phyloP scores from a whole-genome alignment of 2,888 invertebrate genomes.

The Myopa tessellatipennis region DNA sequence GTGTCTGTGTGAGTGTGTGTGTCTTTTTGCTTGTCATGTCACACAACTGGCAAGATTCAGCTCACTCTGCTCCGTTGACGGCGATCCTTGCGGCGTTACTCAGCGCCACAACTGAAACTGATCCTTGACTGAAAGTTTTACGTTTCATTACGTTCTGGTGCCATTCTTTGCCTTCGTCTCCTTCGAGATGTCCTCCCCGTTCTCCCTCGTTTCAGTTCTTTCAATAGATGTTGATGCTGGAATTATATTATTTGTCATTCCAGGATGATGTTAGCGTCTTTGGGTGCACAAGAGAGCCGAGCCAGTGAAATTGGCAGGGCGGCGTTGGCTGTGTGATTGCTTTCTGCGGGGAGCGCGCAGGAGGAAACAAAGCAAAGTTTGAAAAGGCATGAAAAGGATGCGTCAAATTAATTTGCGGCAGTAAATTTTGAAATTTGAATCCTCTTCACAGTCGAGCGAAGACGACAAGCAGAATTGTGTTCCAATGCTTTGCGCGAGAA shows the following conservation, averaged over 20 bases:
- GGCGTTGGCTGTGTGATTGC: not conserved
- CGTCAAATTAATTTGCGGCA: conserved; percentile 5
- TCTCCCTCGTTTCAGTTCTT: not conserved
- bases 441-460: too few species aligned
- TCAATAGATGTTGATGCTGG: conserved; percentile 20
- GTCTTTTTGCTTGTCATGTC: conserved; percentile 12
- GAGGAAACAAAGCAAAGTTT: not conserved
- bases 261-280: conserved; percentile 9
- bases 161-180: not conserved
- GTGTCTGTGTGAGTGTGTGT: not conserved
- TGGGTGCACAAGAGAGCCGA: conserved; percentile 15
- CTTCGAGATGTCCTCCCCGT: not conserved
- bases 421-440: not conserved
- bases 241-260: conserved; percentile 29
- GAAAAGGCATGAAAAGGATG: not conserved
- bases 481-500: too few species aligned
- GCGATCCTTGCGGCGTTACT: conserved; percentile 5
- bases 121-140: conserved; percentile 9
- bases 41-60: not conserved
- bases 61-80: not conserved
- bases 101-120: conserved; percentile 1
- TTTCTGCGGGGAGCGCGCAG: not conserved
- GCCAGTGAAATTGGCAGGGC: not conserved
- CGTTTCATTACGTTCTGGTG: conserved; percentile 3
- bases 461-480: too few species aligned